Evolutionary conservation across 2,113 vertebrate species (phyloP).

Genomic region (Puffinus mauretanicus): DNA sequence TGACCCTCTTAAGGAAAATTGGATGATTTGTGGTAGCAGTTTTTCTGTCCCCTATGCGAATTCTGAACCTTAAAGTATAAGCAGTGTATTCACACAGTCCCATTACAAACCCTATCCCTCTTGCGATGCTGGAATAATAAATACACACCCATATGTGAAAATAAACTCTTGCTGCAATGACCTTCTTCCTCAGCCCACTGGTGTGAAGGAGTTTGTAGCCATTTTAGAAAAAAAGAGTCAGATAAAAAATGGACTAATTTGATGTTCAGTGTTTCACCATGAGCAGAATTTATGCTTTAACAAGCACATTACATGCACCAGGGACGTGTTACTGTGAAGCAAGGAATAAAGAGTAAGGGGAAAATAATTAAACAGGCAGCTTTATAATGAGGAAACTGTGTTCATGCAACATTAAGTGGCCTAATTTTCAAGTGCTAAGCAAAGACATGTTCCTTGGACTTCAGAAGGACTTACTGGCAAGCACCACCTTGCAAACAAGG

Average conservation of each 20-base stretch:
- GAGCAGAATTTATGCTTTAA: slow-evolving; percentile 46
- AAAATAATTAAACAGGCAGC: slow-evolving; percentile 57
- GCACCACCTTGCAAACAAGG: neutral
- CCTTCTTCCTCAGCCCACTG: slow-evolving; percentile 20
- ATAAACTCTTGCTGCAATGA: neutral
- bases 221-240: neutral
- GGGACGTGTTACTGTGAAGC: slow-evolving; percentile 1
- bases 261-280: slow-evolving; percentile 1
- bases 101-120: slow-evolving; percentile 5
- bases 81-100: neutral
- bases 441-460: neutral
- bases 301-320: slow-evolving; percentile 36
- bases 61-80: slow-evolving; percentile 32
- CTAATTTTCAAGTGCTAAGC: slow-evolving; percentile 10
- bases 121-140: slow-evolving; percentile 1
- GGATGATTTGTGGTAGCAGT: slow-evolving; percentile 65
- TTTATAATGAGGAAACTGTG: slow-evolving; percentile 39
- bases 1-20: slow-evolving; percentile 68
- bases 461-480: neutral
- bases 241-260: slow-evolving; percentile 40
- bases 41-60: slow-evolving; percentile 32
- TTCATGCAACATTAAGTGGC: slow-evolving; percentile 33
- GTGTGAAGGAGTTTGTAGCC: slow-evolving; percentile 33
- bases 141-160: neutral
- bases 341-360: neutral